phyloP scores from a whole-genome alignment of 2,888 invertebrate species.

The Dusona sp. region DNA sequence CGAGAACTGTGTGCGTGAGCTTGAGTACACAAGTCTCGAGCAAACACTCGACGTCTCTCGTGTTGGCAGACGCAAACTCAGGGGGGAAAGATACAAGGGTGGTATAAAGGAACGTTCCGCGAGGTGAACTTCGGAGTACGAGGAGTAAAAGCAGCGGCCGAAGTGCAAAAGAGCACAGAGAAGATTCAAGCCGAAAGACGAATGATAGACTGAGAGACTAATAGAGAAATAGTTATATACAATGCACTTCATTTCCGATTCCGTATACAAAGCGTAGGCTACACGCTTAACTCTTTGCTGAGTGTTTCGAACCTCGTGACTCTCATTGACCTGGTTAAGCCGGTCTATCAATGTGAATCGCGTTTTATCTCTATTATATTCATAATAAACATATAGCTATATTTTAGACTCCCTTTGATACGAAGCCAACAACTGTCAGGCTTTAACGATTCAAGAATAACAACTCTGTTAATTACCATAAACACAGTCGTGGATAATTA shows the following conservation, averaged over 20 bases:
- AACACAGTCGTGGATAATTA: background rate
- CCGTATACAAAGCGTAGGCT: slow-evolving; percentile 49
- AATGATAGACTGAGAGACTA: slow-evolving; percentile 19
- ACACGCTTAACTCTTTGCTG: slow-evolving; percentile 60
- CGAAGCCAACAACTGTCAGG: background rate
- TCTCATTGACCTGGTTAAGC: slow-evolving; percentile 62
- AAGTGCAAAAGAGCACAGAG: slow-evolving; percentile 28
- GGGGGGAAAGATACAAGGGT: slow-evolving; percentile 59
- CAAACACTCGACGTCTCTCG: slow-evolving; percentile 67
- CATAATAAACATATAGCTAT: background rate
- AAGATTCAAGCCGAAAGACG: slow-evolving; percentile 19
- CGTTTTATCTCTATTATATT: background rate
- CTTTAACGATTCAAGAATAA: background rate
- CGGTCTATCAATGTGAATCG: slow-evolving; percentile 44
- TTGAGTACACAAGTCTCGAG: slow-evolving; percentile 66
- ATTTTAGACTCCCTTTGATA: background rate
- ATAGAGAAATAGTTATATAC: slow-evolving; percentile 38
- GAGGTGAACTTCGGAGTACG: slow-evolving; percentile 12
- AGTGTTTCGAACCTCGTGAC: slow-evolving; percentile 54
- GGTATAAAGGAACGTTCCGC: slow-evolving; percentile 57
- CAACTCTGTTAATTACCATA: background rate
- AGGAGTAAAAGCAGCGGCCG: slow-evolving; percentile 6
- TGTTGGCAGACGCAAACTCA: slow-evolving; percentile 64
- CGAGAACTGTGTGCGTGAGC: slow-evolving; percentile 62
- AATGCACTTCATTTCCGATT: slow-evolving; percentile 62